Base-by-base conservation (phyloP, 92 coral and sea anemone species). In the Zoanthus sociatus region DNA sequence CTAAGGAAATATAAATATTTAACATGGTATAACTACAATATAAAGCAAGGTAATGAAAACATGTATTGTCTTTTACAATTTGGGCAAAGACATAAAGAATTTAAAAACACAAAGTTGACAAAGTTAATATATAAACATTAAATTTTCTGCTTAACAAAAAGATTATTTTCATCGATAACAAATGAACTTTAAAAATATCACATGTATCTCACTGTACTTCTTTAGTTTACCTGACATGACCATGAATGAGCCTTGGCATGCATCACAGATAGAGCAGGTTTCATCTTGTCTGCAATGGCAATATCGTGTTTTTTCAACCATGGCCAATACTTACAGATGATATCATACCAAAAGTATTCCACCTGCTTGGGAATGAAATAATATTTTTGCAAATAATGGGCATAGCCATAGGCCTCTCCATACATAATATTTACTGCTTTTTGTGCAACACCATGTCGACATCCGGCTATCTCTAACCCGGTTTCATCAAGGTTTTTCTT, bases 201-300 rank as follows among this genome's bases (percentile, higher is more conserved):
- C 20, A 6, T 63, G 12, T 1, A 63, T 6, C n/a, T 6, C 14
- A 63, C 69, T 6, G 18, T 63, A 15, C 6, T n/a, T 63, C 14
- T 15, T 63, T 63, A 70, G 7, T 11, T 17, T 89, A 93, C 96
- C 96, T 93, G 96, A 86, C 96, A 91, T 4, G 87, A 86, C 96
- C 96, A 93, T 50, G 92, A 66, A 74, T 93, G 96, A 55, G 96
- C 96, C 47, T 93, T 91, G 9, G 92, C 89, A 78, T 93, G 96
- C 92, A 91, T 88, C 10, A 91, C 84, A 9, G 94, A 91, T n/a
- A 89, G 78, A 8, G 94, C 92, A 20, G 94, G 94, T 53, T 92
- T 90, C 96, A 93, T 93, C 58, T 48, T 82, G 42, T 67, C 66
- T 51, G 92, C 86, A 12, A 44, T 70, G 37, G 21, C 53, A 1